These are phyloP conservation scores for Pristionchus japonicus DNA, from an alignment of 2,888 invertebrate genomes.

Conservation along the genomic window DNA sequence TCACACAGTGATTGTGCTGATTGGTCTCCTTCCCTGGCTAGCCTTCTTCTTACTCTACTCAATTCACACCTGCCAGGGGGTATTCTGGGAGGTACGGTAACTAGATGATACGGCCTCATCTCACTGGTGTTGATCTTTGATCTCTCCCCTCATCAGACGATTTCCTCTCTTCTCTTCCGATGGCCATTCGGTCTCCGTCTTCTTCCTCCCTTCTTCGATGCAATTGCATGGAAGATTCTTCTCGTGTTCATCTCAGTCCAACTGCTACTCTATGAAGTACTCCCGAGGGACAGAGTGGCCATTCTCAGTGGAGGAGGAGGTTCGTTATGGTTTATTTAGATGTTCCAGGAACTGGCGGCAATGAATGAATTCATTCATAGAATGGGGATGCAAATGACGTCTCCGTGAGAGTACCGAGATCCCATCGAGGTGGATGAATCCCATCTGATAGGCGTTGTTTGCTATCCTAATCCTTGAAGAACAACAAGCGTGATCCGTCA, in stretches of 20 bases:
- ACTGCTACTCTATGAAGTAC: slow-evolving; percentile 42
- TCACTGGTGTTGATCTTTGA: neutral
- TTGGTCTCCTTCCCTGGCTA: slow-evolving; percentile 26
- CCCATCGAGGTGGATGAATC: neutral
- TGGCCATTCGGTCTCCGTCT: slow-evolving; percentile 33
- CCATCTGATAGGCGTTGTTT: neutral
- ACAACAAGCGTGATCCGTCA: slow-evolving; percentile 13
- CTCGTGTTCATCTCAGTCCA: slow-evolving; percentile 27
- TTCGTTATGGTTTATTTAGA: neutral
- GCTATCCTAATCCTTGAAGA: neutral
- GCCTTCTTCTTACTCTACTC: slow-evolving; percentile 35
- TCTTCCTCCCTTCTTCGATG: slow-evolving; percentile 45
- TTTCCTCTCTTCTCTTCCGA: slow-evolving; percentile 30
- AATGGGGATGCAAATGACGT: neutral
- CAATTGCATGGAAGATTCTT: slow-evolving; percentile 38
- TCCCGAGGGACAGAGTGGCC: slow-evolving; percentile 27
- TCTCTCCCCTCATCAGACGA: neutral
- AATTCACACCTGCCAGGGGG: neutral
- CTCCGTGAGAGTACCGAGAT: neutral
- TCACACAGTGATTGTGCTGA: slow-evolving; percentile 31
- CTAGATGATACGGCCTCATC: too few relatives aligned
- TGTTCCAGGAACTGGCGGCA: too few relatives aligned
- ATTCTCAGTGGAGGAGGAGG: slow-evolving; percentile 29
- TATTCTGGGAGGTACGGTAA: slow-evolving; percentile 40
- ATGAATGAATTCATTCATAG: neutral